Percentiles rank a stretch among this genome's conserved stretches.
Evolutionary conservation across 2,888 invertebrate species (phyloP).

Genomic region (Xestia c-nigrum): DNA sequence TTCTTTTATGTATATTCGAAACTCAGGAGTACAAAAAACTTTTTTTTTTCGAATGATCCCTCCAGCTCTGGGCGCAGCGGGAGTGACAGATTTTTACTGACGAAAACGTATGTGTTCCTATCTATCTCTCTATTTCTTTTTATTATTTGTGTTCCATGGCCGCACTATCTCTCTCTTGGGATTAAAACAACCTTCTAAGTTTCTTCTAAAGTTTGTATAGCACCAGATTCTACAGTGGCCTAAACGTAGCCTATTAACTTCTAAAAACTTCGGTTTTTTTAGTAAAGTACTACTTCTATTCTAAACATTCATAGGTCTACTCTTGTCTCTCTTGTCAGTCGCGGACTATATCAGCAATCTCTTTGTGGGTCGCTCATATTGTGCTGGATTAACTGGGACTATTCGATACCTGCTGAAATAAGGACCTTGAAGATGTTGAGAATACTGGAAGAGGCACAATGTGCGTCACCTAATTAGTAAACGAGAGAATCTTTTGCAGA

Average conservation of each 20-base stretch:
- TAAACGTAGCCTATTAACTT: neutral
- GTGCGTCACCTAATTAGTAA: too few species aligned
- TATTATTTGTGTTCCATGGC: too few species aligned
- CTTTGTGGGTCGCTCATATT: slow-evolving; percentile 85
- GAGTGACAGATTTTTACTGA: too few species aligned
- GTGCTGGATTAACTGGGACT: slow-evolving; percentile 79
- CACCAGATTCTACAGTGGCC: neutral
- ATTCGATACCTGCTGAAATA: slow-evolving; percentile 83
- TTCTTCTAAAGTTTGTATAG: neutral
- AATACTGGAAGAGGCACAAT: slow-evolving; percentile 50
- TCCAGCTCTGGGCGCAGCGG: too few species aligned
- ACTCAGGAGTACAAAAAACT: neutral
- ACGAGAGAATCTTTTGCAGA: too few species aligned
- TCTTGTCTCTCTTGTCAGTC: slow-evolving; percentile 57
- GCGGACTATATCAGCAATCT: slow-evolving; percentile 81
- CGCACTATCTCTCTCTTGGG: too few species aligned
- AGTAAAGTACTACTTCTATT: slow-evolving; percentile 3
- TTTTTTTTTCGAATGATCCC: too few species aligned
- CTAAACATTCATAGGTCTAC: slow-evolving; percentile 50
- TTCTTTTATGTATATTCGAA: neutral
- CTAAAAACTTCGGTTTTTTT: neutral
- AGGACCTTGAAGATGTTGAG: slow-evolving; percentile 60
- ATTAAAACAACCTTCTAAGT: neutral
- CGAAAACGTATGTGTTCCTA: too few species aligned
- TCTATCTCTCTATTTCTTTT: too few species aligned